These are phyloP conservation scores for Drosophila mojavensis DNA, from an alignment of 1,140 invertebrate species.

Conservation along the genomic window DNA sequence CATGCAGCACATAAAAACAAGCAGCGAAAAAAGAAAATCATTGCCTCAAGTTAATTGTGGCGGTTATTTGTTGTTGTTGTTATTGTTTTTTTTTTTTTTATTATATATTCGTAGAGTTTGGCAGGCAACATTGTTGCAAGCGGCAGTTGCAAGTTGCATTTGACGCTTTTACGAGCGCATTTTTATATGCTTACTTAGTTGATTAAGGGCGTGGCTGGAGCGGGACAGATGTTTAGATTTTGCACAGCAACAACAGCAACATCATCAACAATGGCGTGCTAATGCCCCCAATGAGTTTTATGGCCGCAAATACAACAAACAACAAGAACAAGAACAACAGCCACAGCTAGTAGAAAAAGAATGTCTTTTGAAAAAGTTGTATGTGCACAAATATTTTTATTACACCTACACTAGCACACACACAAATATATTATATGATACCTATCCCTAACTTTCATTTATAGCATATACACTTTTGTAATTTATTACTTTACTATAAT, in stretches of 20 bases:
- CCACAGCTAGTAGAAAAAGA: not conserved
- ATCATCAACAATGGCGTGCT: conserved; percentile 25
- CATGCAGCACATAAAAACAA: conserved; percentile 56
- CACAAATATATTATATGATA: conserved; percentile 1
- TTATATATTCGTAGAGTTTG: conserved; percentile 52
- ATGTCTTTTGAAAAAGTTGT: conserved; percentile 22
- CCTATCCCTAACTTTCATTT: conserved; percentile 5
- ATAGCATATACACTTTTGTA: conserved; percentile 10
- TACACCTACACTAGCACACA: conserved; percentile 14
- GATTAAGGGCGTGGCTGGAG: conserved; percentile 69
- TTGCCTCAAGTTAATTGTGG: conserved; percentile 79
- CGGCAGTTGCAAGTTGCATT: conserved; percentile 57
- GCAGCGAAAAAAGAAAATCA: conserved; percentile 1
- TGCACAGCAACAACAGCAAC: conserved; percentile 18
- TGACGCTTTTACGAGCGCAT: conserved; percentile 71
- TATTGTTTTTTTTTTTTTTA: conserved; percentile 9
- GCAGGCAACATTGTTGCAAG: conserved; percentile 65
- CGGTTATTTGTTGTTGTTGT: conserved; percentile 72
- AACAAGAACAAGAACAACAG: not conserved
- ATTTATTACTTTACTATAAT: conserved; percentile 12
- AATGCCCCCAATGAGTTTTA: conserved; percentile 44
- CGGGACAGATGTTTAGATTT: conserved; percentile 70
- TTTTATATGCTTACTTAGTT: conserved; percentile 78
- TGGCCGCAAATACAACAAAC: conserved; percentile 33
- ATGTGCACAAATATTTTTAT: conserved; percentile 38